Evolutionary conservation across 2,113 vertebrate species (phyloP).

Genomic region (Malurus alboscapulatus): DNA sequence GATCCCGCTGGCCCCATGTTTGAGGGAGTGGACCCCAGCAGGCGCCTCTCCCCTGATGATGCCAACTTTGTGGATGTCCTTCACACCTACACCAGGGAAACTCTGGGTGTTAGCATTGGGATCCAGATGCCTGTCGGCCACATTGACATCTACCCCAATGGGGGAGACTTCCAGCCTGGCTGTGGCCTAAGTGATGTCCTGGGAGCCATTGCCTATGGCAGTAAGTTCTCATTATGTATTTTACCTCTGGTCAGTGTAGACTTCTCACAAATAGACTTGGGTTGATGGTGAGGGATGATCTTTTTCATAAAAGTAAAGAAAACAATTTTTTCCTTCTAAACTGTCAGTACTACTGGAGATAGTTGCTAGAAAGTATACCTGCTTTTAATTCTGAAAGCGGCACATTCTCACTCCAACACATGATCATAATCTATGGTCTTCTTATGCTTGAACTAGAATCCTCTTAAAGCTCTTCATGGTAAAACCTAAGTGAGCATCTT

Average conservation of each 20-base stretch:
- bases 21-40: slow-evolving; percentile 82
- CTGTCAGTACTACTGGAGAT: background rate
- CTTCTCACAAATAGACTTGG: background rate
- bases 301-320: background rate
- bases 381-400: background rate
- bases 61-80: slow-evolving; percentile 95
- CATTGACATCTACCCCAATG: slow-evolving; percentile 94
- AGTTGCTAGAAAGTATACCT: background rate
- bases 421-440: background rate
- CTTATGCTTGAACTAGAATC: background rate
- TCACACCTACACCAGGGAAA: slow-evolving; percentile 89
- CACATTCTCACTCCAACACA: background rate
- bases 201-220: slow-evolving; percentile 80
- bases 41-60: slow-evolving; percentile 90
- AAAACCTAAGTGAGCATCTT: background rate
- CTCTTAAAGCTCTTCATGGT: background rate
- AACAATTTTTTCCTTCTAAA: background rate
- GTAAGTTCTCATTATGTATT: slow-evolving; percentile 74
- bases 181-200: slow-evolving; percentile 85
- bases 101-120: slow-evolving; percentile 92
- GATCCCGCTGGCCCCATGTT: slow-evolving; percentile 98
- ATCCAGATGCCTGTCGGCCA: slow-evolving; percentile 95
- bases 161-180: slow-evolving; percentile 92
- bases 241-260: background rate
- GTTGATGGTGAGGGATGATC: background rate